Evolutionary conservation across 2,888 invertebrate species (phyloP).

Genomic region (Dicyrtoma fusca): DNA sequence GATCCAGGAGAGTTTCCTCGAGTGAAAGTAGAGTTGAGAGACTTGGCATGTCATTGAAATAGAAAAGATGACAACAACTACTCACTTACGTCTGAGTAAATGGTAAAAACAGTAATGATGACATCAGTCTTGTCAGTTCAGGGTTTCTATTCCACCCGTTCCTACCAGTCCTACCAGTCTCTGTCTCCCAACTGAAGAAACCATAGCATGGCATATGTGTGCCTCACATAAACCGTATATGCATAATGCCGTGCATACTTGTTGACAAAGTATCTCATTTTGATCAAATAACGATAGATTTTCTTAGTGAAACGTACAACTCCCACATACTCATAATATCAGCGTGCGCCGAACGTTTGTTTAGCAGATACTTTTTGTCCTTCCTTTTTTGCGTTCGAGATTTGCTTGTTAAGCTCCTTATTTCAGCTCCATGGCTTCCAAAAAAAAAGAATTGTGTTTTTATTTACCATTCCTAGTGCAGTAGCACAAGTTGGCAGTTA

Average conservation of each 20-base stretch:
- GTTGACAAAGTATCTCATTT: constrained; percentile 3
- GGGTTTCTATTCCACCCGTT: neutral
- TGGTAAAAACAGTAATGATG: constrained; percentile 15
- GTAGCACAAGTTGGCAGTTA: too few relatives aligned
- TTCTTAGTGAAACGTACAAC: neutral
- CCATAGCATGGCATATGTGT: too few relatives aligned
- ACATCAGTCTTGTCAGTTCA: neutral
- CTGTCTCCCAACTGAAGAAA: too few relatives aligned
- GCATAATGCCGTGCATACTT: neutral
- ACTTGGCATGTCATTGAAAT: constrained; percentile 16
- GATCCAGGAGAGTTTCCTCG: neutral
- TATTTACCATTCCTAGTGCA: too few relatives aligned
- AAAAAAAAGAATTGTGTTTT: too few relatives aligned
- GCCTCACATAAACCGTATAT: too few relatives aligned
- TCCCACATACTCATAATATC: too few relatives aligned
- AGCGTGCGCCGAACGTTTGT: too few relatives aligned
- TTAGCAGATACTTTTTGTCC: too few relatives aligned
- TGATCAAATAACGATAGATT: neutral
- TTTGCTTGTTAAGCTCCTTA: too few relatives aligned
- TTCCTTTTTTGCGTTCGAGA: too few relatives aligned
- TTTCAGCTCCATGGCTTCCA: too few relatives aligned
- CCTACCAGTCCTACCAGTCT: neutral
- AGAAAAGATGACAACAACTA: constrained; percentile 8
- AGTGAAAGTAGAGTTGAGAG: neutral
- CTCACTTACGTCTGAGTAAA: neutral